These are phyloP conservation scores for Sylvilagus floridanus DNA, from an alignment of 2,797 vertebrate species.

Conservation along the genomic window DNA sequence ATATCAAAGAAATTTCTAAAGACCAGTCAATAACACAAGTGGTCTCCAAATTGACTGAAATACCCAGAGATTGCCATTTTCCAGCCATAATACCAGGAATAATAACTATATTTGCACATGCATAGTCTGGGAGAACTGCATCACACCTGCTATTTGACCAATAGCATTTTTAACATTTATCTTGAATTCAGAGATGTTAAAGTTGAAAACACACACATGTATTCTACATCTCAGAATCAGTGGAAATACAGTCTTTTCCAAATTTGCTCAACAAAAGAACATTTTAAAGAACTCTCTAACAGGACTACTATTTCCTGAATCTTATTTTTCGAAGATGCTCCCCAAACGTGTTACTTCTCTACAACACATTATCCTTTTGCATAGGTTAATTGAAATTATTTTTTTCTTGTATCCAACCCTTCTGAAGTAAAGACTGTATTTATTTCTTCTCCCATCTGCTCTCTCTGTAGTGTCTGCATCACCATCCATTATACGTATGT, in stretches of 20 bases:
- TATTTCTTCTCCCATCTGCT: neutral
- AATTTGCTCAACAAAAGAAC: neutral
- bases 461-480: neutral
- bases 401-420: neutral
- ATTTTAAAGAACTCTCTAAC: neutral
- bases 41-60: neutral
- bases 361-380: neutral
- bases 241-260: neutral
- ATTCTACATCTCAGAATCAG: neutral
- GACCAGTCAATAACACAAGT: neutral
- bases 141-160: neutral
- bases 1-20: neutral
- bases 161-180: neutral
- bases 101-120: neutral
- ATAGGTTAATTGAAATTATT: neutral
- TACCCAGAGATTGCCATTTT: neutral
- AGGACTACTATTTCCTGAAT: neutral
- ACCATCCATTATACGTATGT: neutral
- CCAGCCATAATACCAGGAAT: neutral
- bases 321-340: conserved; percentile 42
- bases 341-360: neutral
- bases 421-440: conserved; percentile 24
- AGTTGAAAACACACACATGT: neutral
- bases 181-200: conserved; percentile 31
- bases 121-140: neutral